Evolutionary conservation across 2,113 vertebrate genomes (phyloP), one percentile per base, ranked within the genome.

Genomic region (Corythaixoides concolor): DNA sequence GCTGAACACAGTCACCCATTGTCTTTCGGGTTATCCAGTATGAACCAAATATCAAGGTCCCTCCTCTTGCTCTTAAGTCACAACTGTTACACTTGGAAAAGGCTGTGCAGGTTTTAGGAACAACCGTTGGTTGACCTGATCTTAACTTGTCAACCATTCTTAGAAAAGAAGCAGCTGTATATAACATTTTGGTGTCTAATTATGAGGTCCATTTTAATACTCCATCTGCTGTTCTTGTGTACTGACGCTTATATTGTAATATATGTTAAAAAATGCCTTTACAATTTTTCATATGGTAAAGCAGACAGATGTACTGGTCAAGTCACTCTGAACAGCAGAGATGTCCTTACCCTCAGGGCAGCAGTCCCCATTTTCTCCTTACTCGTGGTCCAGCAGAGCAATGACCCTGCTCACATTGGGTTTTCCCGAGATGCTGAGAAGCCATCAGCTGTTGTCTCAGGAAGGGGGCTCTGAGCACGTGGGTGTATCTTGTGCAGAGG

Each of bases 351-450:
- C 33, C 27, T 84, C 18, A 41, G 28, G 43, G 24, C 58, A 37
- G 27, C 58, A 8, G 23, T 43, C 16, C 11, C 39, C 2, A 5
- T 64, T 60, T 86, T 66, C 68, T 81, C 45, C 37, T 69, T 27
- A 6, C 17, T 41, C 60, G 35, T 55, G 41, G 45, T 10, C 49
- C 80, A 43, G 24, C 21, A 7, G 1, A 37, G 15, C 41, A n/a
- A 12, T 9, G 16, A 9, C 11, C 11, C 17, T 37, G 6, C 39
- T 60, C 11, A 3, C 0, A 0, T 1, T 24, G n/a, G 18, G 2
- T 3, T 52, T 66, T 55, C 45, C 33, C 11, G 13, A 41, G 59
- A 30, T 12, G 13, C 47, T 56, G 20, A 59, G n/a, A 32, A 75
- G 28, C 15, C n/a, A 11, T 17, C n/a, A 43, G 20, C 5, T 84